Conservation (phyloP, 2,797 vertebrate species). For the Sphenodon punctatus region DNA sequence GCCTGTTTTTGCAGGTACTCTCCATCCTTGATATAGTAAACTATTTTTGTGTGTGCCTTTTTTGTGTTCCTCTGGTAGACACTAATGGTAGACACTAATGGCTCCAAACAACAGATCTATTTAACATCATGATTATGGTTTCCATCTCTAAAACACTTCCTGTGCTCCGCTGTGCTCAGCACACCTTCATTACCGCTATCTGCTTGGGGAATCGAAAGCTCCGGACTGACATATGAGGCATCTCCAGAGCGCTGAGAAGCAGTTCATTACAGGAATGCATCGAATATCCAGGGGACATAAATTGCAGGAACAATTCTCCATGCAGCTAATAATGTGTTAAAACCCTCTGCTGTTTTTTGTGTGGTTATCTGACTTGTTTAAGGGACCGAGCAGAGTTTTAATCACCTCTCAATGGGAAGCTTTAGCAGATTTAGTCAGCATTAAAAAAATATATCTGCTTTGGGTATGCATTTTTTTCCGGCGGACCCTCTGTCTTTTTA, state of each 20-base stretch:
- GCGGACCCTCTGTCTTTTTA: constrained; percentile 17
- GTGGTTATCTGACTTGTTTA: constrained; percentile 69
- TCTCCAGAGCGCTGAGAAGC: constrained; percentile 61
- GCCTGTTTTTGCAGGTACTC: too few species aligned
- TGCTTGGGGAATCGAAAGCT: constrained; percentile 53
- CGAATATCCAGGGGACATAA: constrained; percentile 56
- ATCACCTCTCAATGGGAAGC: constrained; percentile 52
- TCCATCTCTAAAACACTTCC: constrained; percentile 68
- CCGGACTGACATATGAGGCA: constrained; percentile 69
- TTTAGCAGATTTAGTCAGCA: constrained; percentile 66
- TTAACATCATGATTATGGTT: constrained; percentile 70
- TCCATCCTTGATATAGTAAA: constrained; percentile 54
- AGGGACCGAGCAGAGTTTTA: constrained; percentile 51
- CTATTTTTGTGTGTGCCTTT: constrained; percentile 59
- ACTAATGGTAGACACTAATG: constrained; percentile 67
- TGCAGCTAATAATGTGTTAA: constrained; percentile 63
- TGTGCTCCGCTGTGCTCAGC: constrained; percentile 65
- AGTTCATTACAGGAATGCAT: constrained; percentile 61
- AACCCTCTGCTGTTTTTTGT: constrained; percentile 53
- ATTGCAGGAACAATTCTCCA: constrained; percentile 67
- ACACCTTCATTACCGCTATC: constrained; percentile 70
- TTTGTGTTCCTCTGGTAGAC: constrained; percentile 62
- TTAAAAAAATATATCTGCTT: constrained; percentile 62
- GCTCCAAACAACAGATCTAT: constrained; percentile 61
- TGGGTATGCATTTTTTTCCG: constrained; percentile 16